Evolutionary conservation across 2,888 invertebrate genomes (phyloP).

Genomic region (Ctena decussata): DNA sequence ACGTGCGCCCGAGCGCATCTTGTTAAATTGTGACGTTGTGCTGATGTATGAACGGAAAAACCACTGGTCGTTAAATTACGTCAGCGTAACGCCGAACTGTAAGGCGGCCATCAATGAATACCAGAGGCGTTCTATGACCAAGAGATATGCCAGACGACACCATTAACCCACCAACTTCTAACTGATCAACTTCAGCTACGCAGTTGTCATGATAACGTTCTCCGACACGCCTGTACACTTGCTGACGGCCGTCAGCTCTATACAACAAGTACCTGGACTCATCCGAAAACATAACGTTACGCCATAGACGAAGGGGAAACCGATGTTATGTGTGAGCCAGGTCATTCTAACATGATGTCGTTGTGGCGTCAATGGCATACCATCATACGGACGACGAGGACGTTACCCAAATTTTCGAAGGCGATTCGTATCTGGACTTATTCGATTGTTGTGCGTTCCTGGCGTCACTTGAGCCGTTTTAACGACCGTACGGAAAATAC

Average conservation of each 20-base stretch:
- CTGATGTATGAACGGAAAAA: not conserved
- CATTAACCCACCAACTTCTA: not conserved
- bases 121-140: not conserved
- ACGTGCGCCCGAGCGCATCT: not conserved
- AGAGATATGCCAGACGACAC: not conserved
- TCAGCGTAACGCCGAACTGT: not conserved
- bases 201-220: not conserved
- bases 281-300: not conserved
- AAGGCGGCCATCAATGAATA: conserved; percentile 8
- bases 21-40: conserved; percentile 6
- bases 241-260: not conserved
- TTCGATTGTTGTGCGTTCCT: too few species aligned
- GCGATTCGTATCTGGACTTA: too few species aligned
- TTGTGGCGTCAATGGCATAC: too few species aligned
- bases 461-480: too few species aligned
- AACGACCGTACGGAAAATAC: too few species aligned
- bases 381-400: too few species aligned
- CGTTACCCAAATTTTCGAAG: too few species aligned
- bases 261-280: not conserved
- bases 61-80: not conserved
- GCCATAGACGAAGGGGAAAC: too few species aligned
- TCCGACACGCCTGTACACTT: not conserved
- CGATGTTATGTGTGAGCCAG: too few species aligned
- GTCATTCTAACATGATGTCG: too few species aligned
- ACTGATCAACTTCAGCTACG: not conserved